phyloP scores from a whole-genome alignment of 2,113 vertebrate genomes.

The Lethenteron camtschaticum region DNA sequence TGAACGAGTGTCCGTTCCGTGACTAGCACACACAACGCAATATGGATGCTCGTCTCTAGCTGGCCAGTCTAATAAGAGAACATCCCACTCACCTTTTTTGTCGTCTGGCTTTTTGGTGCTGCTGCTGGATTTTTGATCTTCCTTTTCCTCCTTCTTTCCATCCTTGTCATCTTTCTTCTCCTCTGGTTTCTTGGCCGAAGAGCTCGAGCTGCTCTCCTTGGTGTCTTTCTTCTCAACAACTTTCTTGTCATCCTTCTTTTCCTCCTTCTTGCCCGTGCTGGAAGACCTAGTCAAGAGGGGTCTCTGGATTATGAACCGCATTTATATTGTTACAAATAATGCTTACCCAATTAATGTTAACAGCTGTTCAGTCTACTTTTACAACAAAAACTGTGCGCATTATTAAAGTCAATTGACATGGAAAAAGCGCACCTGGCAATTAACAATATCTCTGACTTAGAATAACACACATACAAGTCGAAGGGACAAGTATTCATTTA shows the following conservation, averaged over 20 bases:
- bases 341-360: neutral
- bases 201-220: constrained; percentile 19
- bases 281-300: neutral
- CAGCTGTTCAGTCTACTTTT: neutral
- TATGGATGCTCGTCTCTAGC: neutral
- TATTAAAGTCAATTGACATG: neutral
- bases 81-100: constrained; percentile 25
- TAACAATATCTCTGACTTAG: too few species aligned
- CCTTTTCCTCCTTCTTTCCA: constrained; percentile 42
- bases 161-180: constrained; percentile 19
- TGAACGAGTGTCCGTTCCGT: too few species aligned
- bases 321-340: too few species aligned
- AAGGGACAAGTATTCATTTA: too few species aligned
- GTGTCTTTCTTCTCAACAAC: constrained; percentile 16
- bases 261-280: constrained; percentile 41
- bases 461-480: too few species aligned
- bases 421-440: too few species aligned
- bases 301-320: neutral
- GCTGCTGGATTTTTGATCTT: constrained; percentile 16
- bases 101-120: constrained; percentile 19
- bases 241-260: constrained; percentile 34
- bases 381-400: neutral
- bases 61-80: neutral
- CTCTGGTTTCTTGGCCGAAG: constrained; percentile 16
- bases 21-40: neutral